These are phyloP conservation scores for Myopa tessellatipennis DNA, from an alignment of 2,888 invertebrate species.

Conservation along the genomic window DNA sequence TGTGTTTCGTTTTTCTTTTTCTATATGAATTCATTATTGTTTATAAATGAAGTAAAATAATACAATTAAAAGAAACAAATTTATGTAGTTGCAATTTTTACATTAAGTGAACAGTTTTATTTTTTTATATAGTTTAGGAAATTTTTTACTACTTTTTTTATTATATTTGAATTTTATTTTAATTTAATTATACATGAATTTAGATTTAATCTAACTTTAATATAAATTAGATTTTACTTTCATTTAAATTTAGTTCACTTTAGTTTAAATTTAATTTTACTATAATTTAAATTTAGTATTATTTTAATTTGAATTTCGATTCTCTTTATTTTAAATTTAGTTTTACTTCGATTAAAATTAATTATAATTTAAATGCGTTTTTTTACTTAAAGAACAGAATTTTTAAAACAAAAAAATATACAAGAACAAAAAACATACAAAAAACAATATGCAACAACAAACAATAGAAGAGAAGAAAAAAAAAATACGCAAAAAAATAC, in stretches of 20 bases:
- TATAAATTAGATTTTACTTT: too few species aligned
- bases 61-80: slow-evolving; percentile 45
- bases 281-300: too few species aligned
- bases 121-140: too few species aligned
- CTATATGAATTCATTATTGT: slow-evolving; percentile 7
- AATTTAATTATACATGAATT: too few species aligned
- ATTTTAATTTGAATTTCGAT: too few species aligned
- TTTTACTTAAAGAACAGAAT: slow-evolving; percentile 51
- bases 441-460: background rate
- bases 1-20: background rate
- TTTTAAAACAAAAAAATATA: slow-evolving; percentile 54
- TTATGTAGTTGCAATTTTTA: slow-evolving; percentile 45
- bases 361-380: too few species aligned
- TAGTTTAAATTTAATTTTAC: too few species aligned
- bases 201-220: too few species aligned
- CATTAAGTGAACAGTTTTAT: slow-evolving; percentile 6
- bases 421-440: background rate
- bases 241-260: too few species aligned
- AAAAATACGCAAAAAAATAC: background rate
- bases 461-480: background rate
- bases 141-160: background rate
- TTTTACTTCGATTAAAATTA: too few species aligned
- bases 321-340: too few species aligned
- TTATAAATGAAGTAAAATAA: slow-evolving; percentile 40
- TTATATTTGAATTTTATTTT: slow-evolving; percentile 38